These are phyloP conservation scores for Siniperca obscura DNA, from an alignment of 2,797 vertebrate genomes.

Conservation along the genomic window DNA sequence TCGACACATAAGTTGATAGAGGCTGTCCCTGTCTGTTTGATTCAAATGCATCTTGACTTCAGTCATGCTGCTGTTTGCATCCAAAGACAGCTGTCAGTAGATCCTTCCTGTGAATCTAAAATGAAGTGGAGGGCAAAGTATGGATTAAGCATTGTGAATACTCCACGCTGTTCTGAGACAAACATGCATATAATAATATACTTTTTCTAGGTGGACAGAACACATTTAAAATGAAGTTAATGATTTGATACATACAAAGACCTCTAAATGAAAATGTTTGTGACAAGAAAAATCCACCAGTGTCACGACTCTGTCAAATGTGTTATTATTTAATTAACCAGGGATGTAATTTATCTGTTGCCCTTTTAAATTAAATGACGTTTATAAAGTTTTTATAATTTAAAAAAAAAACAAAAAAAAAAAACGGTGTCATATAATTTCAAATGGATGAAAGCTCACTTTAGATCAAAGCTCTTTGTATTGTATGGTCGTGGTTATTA, in stretches of 20 bases:
- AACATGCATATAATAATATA: conserved; percentile 13
- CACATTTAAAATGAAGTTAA: not conserved
- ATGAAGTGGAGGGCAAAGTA: conserved; percentile 29
- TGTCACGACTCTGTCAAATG: not conserved
- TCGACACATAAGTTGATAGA: conserved; percentile 73
- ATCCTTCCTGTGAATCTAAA: conserved; percentile 50
- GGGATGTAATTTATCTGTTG: not conserved
- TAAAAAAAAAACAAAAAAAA: too few species aligned
- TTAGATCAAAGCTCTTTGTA: conserved; percentile 5
- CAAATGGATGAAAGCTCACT: not conserved
- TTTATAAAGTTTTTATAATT: not conserved
- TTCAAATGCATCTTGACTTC: conserved; percentile 64
- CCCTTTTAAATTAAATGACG: not conserved
- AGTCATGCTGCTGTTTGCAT: conserved; percentile 53
- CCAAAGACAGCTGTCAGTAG: conserved; percentile 51
- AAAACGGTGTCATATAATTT: not conserved
- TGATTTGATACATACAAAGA: not conserved
- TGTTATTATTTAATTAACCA: not conserved
- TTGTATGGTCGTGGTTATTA: conserved; percentile 12
- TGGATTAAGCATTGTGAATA: conserved; percentile 10
- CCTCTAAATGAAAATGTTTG: not conserved
- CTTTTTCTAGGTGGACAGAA: not conserved
- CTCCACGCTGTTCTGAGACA: not conserved
- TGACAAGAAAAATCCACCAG: not conserved
- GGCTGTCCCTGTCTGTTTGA: conserved; percentile 69